These are phyloP conservation scores for Limnodromus scolopaceus DNA, from an alignment of 2,797 vertebrate genomes.

Conservation along the genomic window DNA sequence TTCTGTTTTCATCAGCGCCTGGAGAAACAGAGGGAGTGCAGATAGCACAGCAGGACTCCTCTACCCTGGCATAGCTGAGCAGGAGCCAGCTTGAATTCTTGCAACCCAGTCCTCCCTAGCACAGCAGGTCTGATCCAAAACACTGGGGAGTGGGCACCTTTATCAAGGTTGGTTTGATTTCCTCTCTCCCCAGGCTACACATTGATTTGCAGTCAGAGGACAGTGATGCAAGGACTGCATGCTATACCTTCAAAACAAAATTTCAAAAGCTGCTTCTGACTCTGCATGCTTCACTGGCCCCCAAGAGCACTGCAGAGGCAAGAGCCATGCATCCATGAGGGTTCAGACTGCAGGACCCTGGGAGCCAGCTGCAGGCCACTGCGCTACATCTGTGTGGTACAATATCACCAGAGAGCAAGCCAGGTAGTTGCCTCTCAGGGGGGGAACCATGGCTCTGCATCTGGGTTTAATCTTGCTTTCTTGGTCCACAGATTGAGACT, in stretches of 20 bases:
- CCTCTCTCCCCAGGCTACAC: background rate
- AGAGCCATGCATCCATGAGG: too few species aligned
- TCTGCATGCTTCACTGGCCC: background rate
- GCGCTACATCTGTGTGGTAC: fast-evolving
- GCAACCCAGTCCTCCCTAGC: background rate
- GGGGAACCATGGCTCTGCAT: background rate
- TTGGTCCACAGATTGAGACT: background rate
- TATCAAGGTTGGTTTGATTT: background rate
- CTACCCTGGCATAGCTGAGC: background rate
- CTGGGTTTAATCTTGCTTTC: background rate
- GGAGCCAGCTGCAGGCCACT: too few species aligned
- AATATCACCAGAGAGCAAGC: background rate
- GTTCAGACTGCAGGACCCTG: fast-evolving
- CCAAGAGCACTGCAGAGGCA: background rate
- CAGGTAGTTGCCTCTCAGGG: background rate
- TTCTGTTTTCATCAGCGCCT: background rate
- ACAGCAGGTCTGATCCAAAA: background rate
- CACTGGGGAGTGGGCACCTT: background rate
- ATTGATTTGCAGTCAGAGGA: background rate
- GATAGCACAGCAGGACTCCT: background rate
- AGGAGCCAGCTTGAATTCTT: background rate
- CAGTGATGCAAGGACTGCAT: background rate
- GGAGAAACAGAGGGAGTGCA: background rate
- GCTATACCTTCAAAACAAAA: background rate
- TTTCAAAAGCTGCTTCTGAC: background rate